These are phyloP conservation scores for Apodemia duryi DNA, from an alignment of 2,888 invertebrate species.

Conservation along the genomic window DNA sequence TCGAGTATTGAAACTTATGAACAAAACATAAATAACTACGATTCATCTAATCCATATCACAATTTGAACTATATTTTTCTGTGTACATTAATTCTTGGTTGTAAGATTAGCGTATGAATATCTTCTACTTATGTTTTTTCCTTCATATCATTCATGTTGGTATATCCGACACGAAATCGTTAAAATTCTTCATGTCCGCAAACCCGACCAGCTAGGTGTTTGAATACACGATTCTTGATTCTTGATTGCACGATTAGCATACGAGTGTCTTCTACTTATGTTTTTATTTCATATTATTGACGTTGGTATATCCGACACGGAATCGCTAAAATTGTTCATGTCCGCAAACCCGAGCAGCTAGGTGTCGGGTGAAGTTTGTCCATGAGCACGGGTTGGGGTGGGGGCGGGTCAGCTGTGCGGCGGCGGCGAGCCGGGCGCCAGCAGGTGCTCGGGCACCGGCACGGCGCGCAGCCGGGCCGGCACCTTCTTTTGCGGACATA, in stretches of 20 bases:
- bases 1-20: too few species aligned
- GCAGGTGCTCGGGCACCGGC: slow-evolving; percentile 87
- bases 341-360: neutral
- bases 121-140: neutral
- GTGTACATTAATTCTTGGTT: neutral
- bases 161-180: neutral
- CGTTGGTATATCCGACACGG: neutral
- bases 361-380: neutral
- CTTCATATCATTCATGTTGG: neutral
- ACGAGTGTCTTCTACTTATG: neutral
- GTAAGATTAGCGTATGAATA: neutral
- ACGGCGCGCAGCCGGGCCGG: slow-evolving; percentile 87
- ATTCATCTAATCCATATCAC: neutral
- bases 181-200: neutral
- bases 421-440: slow-evolving; percentile 47
- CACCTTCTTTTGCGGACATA: slow-evolving; percentile 86
- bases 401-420: slow-evolving; percentile 25
- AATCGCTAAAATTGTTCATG: neutral
- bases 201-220: too few species aligned
- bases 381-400: too few species aligned
- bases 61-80: neutral
- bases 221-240: too few species aligned
- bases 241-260: neutral
- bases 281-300: neutral
- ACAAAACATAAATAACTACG: too few species aligned